phyloP scores from a whole-genome alignment of 2,113 vertebrate species.

The Mesoclemmys tuberculata region DNA sequence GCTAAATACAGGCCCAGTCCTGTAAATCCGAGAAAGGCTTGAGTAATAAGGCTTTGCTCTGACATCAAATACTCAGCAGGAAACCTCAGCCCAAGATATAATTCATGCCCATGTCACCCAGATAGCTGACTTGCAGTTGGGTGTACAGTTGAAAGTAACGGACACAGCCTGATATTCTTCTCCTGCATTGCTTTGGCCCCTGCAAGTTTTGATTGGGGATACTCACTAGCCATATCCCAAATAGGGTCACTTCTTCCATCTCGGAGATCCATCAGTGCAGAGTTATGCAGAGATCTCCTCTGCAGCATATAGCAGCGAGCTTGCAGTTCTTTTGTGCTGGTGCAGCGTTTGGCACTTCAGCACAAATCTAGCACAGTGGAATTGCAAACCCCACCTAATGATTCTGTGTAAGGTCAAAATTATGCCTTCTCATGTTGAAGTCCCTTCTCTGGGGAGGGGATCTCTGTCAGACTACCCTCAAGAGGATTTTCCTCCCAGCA shows the following conservation, averaged over 20 bases:
- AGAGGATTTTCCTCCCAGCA: not conserved
- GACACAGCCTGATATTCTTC: not conserved
- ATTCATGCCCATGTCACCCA: rapidly evolving
- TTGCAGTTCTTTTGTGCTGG: not conserved
- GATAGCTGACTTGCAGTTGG: not conserved
- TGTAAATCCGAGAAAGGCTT: not conserved
- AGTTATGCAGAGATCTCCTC: not conserved
- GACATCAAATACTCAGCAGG: not conserved
- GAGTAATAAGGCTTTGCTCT: not conserved
- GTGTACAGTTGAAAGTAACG: not conserved
- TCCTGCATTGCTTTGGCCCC: not conserved
- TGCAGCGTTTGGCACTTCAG: not conserved
- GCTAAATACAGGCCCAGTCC: not conserved
- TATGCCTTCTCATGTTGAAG: not conserved
- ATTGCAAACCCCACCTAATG: rapidly evolving
- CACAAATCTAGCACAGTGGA: not conserved
- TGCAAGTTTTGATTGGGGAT: rapidly evolving
- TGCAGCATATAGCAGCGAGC: not conserved
- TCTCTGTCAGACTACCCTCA: not conserved
- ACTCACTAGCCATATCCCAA: not conserved
- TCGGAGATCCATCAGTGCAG: not conserved
- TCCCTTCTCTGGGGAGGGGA: not conserved
- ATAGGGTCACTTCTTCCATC: not conserved
- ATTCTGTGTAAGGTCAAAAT: not conserved
- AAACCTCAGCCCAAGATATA: not conserved